These are phyloP conservation scores for Yponomeuta evonymella DNA, from an alignment of 2,888 invertebrate species.

Conservation along the genomic window DNA sequence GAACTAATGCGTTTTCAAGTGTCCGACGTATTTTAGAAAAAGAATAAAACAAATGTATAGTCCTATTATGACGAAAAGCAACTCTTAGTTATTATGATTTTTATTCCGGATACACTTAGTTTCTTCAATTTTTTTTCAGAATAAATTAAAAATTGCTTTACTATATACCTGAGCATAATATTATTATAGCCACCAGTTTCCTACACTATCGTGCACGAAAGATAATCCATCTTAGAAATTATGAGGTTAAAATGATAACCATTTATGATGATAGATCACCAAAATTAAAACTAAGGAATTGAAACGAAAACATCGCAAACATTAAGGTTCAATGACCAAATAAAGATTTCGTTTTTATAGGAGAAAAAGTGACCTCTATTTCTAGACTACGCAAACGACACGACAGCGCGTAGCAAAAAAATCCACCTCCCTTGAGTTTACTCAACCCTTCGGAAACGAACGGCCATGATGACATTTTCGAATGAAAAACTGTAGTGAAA, in stretches of 20 bases:
- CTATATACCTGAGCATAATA: too few relatives aligned
- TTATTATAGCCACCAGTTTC: too few relatives aligned
- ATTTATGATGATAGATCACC: too few relatives aligned
- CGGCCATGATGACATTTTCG: conserved; percentile 17
- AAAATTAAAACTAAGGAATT: too few relatives aligned
- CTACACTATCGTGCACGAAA: too few relatives aligned
- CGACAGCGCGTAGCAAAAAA: not conserved
- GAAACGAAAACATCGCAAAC: too few relatives aligned
- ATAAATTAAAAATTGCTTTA: too few relatives aligned
- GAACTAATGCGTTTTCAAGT: conserved; percentile 11
- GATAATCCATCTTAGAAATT: too few relatives aligned
- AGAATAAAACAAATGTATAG: not conserved
- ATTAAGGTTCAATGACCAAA: not conserved
- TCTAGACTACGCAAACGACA: not conserved
- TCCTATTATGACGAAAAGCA: not conserved
- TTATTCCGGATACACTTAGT: too few relatives aligned
- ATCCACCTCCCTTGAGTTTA: not conserved
- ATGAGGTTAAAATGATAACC: too few relatives aligned
- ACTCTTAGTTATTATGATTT: too few relatives aligned
- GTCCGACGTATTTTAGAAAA: not conserved
- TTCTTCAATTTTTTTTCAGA: too few relatives aligned
- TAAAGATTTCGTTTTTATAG: not conserved
- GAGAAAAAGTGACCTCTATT: not conserved
- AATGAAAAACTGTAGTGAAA: conserved; percentile 13
- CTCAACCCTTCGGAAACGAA: conserved; percentile 7